Evolutionary conservation across 2,888 invertebrate species (phyloP), one percentile per base, ranked within the genome.

Genomic region (Morpho helenor): DNA sequence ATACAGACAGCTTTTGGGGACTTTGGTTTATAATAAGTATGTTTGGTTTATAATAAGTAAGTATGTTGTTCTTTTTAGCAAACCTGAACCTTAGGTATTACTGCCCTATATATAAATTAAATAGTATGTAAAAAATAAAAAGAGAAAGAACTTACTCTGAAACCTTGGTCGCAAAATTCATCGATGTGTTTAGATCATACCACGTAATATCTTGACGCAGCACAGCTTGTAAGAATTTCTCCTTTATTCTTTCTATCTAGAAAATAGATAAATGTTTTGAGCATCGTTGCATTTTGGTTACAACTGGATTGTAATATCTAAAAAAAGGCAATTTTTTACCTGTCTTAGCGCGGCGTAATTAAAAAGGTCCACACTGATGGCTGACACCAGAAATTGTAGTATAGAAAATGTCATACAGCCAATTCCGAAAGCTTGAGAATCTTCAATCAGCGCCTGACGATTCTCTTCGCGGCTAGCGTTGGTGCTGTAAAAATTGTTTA

Each of bases 151-250:
- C 94, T 93, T 86, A 95, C 95, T 95, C 95, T 6, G 95, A 94
- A 65, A 95, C 94, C 82, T 93, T 93, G 52, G 94, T 93, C 52
- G 95, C 94, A 65, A 95, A 95, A 71, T 94, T 95, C 74, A 93
- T 93, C 7, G 93, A 91, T 2, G 94, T 93, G 62, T 93, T 92
- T 31, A 93, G 91, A 73, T 95, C 95, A 71, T 94, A 95, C 95
- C 95, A 95, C 39, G 93, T 79, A 74, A 95, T 94, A 64, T 95
- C 95, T 80, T 95, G 95, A 0, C 94, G 87, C 3, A 95, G 84
- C 1, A 95, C 93, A 2, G 94, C 87, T 66, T 91, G 82, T n/a
- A 95, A 79, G 67, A 94, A 94, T 64, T 85, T 82, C 57, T 87
- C 86, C 52, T 95, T 92, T 44, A 95, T 88, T 69, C 93, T 86